Evolutionary conservation across 2,888 invertebrate species (phyloP).

Genomic region (Trissoscelio sp.): DNA sequence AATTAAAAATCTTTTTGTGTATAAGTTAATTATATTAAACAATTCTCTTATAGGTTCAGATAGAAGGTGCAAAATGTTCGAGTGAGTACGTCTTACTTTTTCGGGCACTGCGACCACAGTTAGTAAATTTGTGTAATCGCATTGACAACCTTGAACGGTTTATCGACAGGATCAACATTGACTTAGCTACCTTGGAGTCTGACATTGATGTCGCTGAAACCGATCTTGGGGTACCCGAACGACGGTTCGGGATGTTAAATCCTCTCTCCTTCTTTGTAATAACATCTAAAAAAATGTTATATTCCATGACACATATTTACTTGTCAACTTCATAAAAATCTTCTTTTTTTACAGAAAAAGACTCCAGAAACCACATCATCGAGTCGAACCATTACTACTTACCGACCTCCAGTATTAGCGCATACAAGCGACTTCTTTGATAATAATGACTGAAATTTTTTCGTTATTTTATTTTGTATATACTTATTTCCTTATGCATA

Average conservation of each 20-base stretch:
- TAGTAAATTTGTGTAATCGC: constrained; percentile 77
- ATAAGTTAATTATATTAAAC: neutral
- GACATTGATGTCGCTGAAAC: constrained; percentile 81
- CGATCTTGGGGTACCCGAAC: constrained; percentile 79
- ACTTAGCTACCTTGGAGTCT: constrained; percentile 79
- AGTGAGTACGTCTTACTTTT: constrained; percentile 78
- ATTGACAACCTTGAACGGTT: constrained; percentile 81
- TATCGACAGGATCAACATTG: constrained; percentile 78
- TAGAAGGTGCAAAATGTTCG: constrained; percentile 78
- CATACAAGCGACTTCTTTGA: constrained; percentile 78
- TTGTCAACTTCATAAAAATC: neutral
- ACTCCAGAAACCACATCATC: constrained; percentile 72
- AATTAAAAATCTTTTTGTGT: neutral
- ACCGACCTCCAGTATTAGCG: constrained; percentile 77
- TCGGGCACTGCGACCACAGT: constrained; percentile 75
- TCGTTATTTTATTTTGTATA: constrained; percentile 15
- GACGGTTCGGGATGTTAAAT: constrained; percentile 80
- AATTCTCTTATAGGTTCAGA: constrained; percentile 77
- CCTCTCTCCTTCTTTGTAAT: constrained; percentile 81
- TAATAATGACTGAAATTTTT: constrained; percentile 57
- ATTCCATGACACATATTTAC: neutral
- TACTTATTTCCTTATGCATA: neutral
- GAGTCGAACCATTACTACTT: constrained; percentile 66
- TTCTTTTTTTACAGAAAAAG: constrained; percentile 77
- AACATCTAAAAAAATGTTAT: constrained; percentile 36